Evolutionary conservation across 2,797 vertebrate genomes (phyloP).

Genomic region (Platyrinchus mystaceus): DNA sequence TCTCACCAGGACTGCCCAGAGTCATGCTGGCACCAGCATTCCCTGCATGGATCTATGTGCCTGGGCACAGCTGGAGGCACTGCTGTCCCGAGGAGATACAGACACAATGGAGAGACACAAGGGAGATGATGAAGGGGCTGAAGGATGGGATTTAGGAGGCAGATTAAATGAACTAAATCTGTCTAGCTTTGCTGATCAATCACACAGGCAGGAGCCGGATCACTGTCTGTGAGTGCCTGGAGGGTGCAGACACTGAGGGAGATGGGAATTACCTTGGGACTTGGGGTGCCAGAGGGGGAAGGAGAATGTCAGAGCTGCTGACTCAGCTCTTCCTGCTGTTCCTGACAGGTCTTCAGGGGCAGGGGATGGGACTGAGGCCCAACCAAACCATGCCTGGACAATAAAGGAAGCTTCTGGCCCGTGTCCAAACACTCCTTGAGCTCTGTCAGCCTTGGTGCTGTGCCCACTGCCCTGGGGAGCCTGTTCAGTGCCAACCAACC

Average conservation of each 20-base stretch:
- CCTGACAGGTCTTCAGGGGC: fast-evolving
- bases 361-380: neutral
- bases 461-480: neutral
- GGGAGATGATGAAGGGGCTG: constrained; percentile 3
- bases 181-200: constrained; percentile 35
- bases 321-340: neutral
- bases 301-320: neutral
- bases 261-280: neutral
- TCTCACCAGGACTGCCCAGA: neutral
- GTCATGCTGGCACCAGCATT: neutral
- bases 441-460: neutral
- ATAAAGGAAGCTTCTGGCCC: neutral
- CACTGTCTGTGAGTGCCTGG: neutral
- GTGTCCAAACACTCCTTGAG: neutral
- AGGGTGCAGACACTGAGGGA: neutral
- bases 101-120: neutral
- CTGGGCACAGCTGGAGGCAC: neutral
- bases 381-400: fast-evolving
- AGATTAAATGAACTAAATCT: constrained; percentile 54
- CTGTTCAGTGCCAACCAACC: neutral
- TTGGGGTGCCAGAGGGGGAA: neutral
- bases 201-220: neutral
- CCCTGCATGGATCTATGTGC: neutral
- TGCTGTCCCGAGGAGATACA: neutral
- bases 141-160: constrained; percentile 33